Percentiles rank a stretch among this genome's conserved stretches.
phyloP scores from a whole-genome alignment of 2,113 vertebrate genomes.

The Vombatus ursinus region DNA sequence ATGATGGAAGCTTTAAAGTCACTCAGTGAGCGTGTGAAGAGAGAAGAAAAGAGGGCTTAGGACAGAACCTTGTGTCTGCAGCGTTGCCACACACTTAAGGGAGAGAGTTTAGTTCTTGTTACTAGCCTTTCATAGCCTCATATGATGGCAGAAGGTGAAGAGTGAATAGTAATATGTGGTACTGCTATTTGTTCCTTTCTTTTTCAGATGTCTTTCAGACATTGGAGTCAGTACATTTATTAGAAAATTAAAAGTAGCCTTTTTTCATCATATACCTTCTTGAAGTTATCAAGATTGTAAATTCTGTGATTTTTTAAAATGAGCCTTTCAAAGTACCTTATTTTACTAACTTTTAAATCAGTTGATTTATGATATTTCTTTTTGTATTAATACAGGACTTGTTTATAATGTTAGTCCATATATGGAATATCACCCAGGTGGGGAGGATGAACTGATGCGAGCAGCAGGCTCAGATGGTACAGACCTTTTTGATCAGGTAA shows the following conservation, averaged over 20 bases:
- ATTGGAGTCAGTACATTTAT: background rate
- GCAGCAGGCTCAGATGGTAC: constrained; percentile 95
- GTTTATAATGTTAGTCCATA: constrained; percentile 97
- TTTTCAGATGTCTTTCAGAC: background rate
- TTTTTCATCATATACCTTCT: background rate
- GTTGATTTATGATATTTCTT: constrained; percentile 39
- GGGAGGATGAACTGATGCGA: constrained; percentile 96
- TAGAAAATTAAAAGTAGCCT: background rate
- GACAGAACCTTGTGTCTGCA: background rate
- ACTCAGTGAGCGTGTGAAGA: background rate
- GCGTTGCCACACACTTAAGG: background rate
- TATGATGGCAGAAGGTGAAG: background rate
- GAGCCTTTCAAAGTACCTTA: background rate
- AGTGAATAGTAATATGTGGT: background rate
- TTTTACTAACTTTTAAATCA: constrained; percentile 33
- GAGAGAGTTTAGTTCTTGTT: background rate
- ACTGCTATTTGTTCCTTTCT: background rate
- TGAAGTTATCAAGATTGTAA: background rate
- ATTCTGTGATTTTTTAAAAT: background rate
- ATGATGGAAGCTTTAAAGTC: background rate
- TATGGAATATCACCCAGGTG: constrained; percentile 98
- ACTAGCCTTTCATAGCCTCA: background rate
- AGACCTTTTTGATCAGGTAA: constrained; percentile 97
- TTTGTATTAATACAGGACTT: constrained; percentile 85
- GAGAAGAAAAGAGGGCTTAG: background rate